These are phyloP conservation scores for Brienomyrus brachyistius DNA, from an alignment of 2,113 vertebrate genomes.

Conservation along the genomic window DNA sequence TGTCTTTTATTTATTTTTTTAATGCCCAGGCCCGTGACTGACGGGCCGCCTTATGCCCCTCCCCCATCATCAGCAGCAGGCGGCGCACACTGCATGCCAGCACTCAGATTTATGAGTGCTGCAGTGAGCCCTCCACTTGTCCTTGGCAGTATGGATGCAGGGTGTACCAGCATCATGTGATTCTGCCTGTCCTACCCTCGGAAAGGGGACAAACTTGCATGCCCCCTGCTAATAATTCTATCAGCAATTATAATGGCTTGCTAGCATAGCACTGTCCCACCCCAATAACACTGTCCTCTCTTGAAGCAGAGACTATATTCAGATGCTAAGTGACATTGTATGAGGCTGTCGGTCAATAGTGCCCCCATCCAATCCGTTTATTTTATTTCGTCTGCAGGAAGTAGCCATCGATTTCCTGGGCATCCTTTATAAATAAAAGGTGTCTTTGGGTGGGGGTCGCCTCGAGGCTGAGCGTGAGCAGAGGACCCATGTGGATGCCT, in stretches of 20 bases:
- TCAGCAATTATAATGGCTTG: not conserved
- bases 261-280: not conserved
- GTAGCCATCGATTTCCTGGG: not conserved
- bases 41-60: not conserved
- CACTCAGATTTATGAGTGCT: slow-evolving; percentile 36
- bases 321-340: not conserved
- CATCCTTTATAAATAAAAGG: not conserved
- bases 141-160: slow-evolving; percentile 19
- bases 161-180: not conserved
- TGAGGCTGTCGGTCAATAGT: not conserved
- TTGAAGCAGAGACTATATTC: not conserved
- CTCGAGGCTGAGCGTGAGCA: not conserved
- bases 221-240: not conserved
- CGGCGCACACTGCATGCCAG: not conserved
- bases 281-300: not conserved
- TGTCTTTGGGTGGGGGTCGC: not conserved
- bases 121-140: slow-evolving; percentile 31
- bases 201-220: not conserved
- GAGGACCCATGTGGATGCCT: not conserved
- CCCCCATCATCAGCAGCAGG: not conserved
- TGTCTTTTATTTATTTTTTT: not conserved
- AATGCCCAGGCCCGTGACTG: not conserved
- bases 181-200: not conserved
- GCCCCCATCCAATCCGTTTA: not conserved
- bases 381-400: not conserved